A percentile compares a stretch with the other conserved stretches of the same genome.
Evolutionary conservation across 2,888 invertebrate species (phyloP).

Genomic region (Lepas anatifera): DNA sequence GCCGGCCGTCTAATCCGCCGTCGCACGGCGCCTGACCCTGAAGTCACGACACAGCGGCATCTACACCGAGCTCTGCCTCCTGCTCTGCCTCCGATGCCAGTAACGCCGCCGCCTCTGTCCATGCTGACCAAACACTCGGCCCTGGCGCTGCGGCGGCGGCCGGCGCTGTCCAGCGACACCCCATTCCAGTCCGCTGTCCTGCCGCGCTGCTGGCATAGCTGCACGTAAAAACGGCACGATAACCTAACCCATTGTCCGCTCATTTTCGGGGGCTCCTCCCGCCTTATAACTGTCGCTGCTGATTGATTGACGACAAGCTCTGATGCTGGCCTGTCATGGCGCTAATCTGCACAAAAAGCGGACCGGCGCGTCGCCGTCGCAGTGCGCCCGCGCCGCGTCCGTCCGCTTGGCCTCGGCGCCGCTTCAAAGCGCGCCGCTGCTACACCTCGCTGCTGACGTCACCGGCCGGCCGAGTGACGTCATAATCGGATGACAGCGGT

Average conservation of each 20-base stretch:
- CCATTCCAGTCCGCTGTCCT: neutral
- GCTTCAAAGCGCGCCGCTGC: neutral
- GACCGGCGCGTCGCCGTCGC: neutral
- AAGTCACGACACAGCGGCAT: no score
- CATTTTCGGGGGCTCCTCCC: neutral
- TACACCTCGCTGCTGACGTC: neutral
- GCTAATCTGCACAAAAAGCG: conserved; percentile 6
- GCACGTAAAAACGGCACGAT: conserved; percentile 3
- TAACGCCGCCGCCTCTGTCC: neutral
- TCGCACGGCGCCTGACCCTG: no score
- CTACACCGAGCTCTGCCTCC: no score
- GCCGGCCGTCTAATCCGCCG: no score
- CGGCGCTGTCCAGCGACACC: no score
- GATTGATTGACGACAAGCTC: conserved; percentile 10
- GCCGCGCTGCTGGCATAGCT: neutral
- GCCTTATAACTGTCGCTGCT: conserved; percentile 9
- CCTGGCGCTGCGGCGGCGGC: no score
- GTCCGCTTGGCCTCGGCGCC: neutral
- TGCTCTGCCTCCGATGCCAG: no score
- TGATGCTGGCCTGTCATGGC: conserved; percentile 1
- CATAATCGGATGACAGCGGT: conserved; percentile 4
- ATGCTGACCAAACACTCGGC: no score
- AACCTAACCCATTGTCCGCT: neutral
- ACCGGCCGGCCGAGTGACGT: neutral
- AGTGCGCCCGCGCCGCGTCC: neutral